These are phyloP conservation scores for Koerneria pararmatus DNA, from an alignment of 2,888 invertebrate species.

Conservation along the genomic window DNA sequence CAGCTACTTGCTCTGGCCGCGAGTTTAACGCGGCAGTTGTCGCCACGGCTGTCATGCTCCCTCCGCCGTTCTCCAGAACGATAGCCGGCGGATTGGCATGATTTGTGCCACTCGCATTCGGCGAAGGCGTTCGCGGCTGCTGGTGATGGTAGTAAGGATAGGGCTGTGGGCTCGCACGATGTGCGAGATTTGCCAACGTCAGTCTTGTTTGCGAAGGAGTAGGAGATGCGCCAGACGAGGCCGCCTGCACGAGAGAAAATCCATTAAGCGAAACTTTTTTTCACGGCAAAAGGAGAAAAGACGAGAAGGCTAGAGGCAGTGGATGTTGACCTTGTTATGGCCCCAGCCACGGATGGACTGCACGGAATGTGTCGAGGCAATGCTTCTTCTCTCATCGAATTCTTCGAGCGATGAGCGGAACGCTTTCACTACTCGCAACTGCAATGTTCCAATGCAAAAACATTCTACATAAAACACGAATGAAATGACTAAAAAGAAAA, in stretches of 20 bases:
- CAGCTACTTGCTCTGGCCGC: too few relatives aligned
- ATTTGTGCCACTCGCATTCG: constrained; percentile 39
- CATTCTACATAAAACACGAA: too few relatives aligned
- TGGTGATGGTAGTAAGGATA: constrained; percentile 55
- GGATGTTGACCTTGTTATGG: too few relatives aligned
- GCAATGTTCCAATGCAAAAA: too few relatives aligned
- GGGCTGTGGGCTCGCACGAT: constrained; percentile 51
- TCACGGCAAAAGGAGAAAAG: constrained; percentile 17
- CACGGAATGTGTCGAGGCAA: constrained; percentile 90
- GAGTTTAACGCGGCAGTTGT: constrained; percentile 16
- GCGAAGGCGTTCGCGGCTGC: constrained; percentile 48
- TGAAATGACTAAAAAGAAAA: too few relatives aligned
- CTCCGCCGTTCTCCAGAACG: constrained; percentile 48
- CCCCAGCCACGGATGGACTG: constrained; percentile 54
- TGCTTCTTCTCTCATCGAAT: constrained; percentile 95
- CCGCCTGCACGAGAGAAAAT: constrained; percentile 14
- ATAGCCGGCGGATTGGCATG: constrained; percentile 28
- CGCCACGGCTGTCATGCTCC: constrained; percentile 15
- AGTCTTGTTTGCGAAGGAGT: constrained; percentile 35
- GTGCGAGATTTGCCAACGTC: constrained; percentile 41
- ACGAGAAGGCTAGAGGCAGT: too few relatives aligned
- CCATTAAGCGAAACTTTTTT: not conserved
- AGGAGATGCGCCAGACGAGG: constrained; percentile 30
- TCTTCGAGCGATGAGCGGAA: constrained; percentile 99
- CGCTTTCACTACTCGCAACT: constrained; percentile 99